Evolutionary conservation across 37 sponge, comb jelly and placozoan species (phyloP).

Genomic region (Axinella damicornis): DNA sequence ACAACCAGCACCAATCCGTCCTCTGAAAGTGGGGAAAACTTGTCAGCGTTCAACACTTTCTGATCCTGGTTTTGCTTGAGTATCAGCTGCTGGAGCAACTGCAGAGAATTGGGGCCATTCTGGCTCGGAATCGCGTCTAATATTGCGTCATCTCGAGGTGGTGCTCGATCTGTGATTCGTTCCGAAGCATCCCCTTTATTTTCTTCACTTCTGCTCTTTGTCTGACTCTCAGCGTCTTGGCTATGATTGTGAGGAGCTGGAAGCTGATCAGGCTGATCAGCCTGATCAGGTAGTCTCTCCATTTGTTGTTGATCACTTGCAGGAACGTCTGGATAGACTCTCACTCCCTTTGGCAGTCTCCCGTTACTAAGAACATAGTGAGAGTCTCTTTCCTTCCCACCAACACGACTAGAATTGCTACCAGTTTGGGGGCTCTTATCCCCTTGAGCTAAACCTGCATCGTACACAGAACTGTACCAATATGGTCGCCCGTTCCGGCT

Average conservation of each 20-base stretch:
- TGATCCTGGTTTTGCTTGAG: conserved; percentile 31
- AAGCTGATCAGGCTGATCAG: too few relatives aligned
- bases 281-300: too few relatives aligned
- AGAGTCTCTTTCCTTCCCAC: too few relatives aligned
- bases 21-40: conserved; percentile 39
- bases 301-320: too few relatives aligned
- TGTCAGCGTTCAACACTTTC: conserved; percentile 43
- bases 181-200: too few relatives aligned
- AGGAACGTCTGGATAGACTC: not conserved
- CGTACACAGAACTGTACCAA: too few relatives aligned
- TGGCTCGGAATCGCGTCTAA: conserved; percentile 23
- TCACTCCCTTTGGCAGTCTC: not conserved
- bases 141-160: not conserved
- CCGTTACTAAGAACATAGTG: not conserved
- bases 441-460: too few relatives aligned
- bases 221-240: not conserved
- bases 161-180: not conserved
- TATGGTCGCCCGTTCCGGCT: too few relatives aligned
- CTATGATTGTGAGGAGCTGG: too few relatives aligned
- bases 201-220: not conserved
- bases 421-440: too few relatives aligned
- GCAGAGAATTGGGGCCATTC: conserved; percentile 21
- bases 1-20: conserved; percentile 75
- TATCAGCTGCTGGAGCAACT: conserved; percentile 1
- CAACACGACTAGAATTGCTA: too few relatives aligned